Percentiles rank a stretch among this genome's conserved stretches.
These are phyloP conservation scores for Sarcoramphus papa DNA, from an alignment of 2,797 vertebrate species.

Conservation along the genomic window DNA sequence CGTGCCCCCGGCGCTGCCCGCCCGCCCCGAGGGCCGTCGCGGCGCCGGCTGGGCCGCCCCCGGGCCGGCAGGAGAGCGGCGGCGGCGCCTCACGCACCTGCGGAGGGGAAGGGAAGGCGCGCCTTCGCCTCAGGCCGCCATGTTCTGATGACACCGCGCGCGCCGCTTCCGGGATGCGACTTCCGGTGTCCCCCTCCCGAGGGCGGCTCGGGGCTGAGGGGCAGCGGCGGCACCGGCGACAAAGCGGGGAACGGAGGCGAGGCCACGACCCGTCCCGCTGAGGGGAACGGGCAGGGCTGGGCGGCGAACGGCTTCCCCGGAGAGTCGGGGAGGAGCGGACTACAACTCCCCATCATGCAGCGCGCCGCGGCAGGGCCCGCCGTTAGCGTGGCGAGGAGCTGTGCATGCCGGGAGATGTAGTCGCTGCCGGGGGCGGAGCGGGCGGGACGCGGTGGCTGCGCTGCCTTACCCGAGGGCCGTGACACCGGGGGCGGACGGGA, in stretches of 20 bases:
- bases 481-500: too few species aligned
- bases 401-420: constrained; percentile 19
- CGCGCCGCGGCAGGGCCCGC: too few species aligned
- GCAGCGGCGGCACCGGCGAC: background rate
- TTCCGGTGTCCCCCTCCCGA: background rate
- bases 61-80: background rate
- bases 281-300: too few species aligned
- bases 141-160: constrained; percentile 52
- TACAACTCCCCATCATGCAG: background rate
- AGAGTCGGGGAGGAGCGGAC: accelerated
- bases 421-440: background rate
- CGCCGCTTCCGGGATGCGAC: background rate
- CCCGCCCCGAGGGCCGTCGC: too few species aligned
- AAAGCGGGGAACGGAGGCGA: accelerated
- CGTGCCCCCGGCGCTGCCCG: background rate
- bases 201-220: too few species aligned
- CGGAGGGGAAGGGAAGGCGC: background rate
- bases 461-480: too few species aligned
- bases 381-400: background rate
- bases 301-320: too few species aligned
- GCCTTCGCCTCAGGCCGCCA: constrained; percentile 27
- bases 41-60: background rate
- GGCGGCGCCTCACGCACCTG: background rate
- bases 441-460: too few species aligned
- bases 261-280: background rate